These are phyloP conservation scores for Smittia aterrima DNA, from an alignment of 2,888 invertebrate genomes.

Conservation along the genomic window DNA sequence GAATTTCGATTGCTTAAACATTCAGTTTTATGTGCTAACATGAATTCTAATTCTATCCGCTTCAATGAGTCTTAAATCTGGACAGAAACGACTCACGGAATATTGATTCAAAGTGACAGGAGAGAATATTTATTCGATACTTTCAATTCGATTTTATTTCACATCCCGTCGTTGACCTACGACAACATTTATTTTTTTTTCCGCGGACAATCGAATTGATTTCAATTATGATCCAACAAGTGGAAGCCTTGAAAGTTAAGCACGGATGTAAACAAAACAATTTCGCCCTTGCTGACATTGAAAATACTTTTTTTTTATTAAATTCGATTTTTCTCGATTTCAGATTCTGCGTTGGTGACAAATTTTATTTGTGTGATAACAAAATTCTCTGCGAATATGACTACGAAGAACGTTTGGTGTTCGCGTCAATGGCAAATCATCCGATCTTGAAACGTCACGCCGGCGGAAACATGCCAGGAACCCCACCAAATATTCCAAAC, in stretches of 20 bases:
- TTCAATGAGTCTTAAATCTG: not conserved
- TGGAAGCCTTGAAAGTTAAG: not conserved
- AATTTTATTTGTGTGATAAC: slow-evolving; percentile 95
- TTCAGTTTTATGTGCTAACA: not conserved
- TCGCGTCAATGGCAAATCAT: slow-evolving; percentile 92
- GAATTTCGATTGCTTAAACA: not conserved
- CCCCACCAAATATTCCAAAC: slow-evolving; percentile 22
- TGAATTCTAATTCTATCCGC: not conserved
- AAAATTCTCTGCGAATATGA: slow-evolving; percentile 98
- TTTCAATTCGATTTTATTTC: not conserved
- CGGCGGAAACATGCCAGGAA: not conserved
- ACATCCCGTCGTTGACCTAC: not conserved
- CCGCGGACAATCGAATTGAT: not conserved
- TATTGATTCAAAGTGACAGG: not conserved
- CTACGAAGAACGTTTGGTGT: slow-evolving; percentile 92
- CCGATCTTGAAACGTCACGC: slow-evolving; percentile 59
- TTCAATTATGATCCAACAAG: not conserved
- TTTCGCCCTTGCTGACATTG: not conserved
- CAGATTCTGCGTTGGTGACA: slow-evolving; percentile 97
- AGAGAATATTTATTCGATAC: not conserved
- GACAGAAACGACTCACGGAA: not conserved
- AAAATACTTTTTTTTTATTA: not conserved
- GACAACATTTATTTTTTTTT: slow-evolving; percentile 8
- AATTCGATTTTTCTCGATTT: not conserved
- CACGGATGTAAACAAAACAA: not conserved